Base-by-base conservation (phyloP, 2,797 vertebrate genomes). In the Spheniscus humboldti region DNA sequence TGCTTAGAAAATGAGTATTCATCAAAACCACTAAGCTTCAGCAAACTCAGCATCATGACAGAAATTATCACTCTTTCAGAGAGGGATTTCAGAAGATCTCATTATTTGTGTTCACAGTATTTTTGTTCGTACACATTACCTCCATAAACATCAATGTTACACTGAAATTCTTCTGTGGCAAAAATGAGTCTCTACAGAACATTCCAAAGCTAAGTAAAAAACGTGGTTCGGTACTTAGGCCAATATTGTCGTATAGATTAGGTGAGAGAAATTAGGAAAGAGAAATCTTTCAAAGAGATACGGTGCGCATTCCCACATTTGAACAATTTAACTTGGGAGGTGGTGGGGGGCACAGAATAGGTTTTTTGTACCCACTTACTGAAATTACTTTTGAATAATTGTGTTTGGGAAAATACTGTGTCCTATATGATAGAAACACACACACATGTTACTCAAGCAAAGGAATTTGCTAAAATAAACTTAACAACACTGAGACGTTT, bases 331-430 rank as follows among this genome's bases (percentile, higher is more conserved):
- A 60, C 8, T 11, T 35, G 18, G 28, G 25, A 39, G 24, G 37
- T 0, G 0, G 5, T 0, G 9, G 2, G 2, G 5, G 8, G 3
- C 13, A 52, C n/a, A 60, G 23, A 41, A 62, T 6, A 9, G 4
- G 8, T 16, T 78, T 50, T 33, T 33, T 4, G 1, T 33, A 12
- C 10, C 57, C 10, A 7, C 30, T 22, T 69, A 45, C 8, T 63
- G 28, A 83, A 78, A 75, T 23, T 13, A 11, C 18, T 39, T 7
- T 27, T 66, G 25, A 67, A 18, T 15, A 41, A 55, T 28, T 86
- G 66, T 17, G 28, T 59, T 48, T 68, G 73, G 45, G 19, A 37
- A 75, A 80, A 41, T 12, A 27, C 4, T 15, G 6, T 43, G 17
- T 50, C 53, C 9, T 11, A 2, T 22, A 23, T 3, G 14, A 33